A percentile compares a stretch with the other conserved stretches of the same genome.
Evolutionary conservation across 2,113 vertebrate genomes (phyloP).

Genomic region (Clarias gariepinus): DNA sequence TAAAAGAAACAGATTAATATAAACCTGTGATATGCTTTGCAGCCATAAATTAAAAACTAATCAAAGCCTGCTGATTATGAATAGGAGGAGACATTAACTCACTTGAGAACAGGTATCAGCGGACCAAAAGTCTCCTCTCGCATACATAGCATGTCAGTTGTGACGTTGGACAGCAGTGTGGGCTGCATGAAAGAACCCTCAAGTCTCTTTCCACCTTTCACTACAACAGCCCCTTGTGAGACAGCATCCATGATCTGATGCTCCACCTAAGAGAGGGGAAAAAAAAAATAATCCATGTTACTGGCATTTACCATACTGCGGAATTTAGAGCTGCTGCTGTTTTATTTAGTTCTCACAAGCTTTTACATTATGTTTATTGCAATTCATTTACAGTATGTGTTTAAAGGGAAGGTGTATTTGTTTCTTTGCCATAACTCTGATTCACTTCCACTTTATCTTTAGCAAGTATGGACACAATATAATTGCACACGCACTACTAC

Average conservation of each 20-base stretch:
- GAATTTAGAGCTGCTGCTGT: neutral
- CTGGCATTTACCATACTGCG: neutral
- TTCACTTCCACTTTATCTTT: neutral
- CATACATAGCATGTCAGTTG: conserved; percentile 85
- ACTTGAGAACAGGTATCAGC: conserved; percentile 90
- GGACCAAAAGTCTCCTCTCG: conserved; percentile 93
- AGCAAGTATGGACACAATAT: neutral
- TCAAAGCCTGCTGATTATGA: neutral
- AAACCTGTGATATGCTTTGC: neutral
- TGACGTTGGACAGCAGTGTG: conserved; percentile 85
- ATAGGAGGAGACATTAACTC: conserved; percentile 43
- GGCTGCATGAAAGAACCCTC: conserved; percentile 89
- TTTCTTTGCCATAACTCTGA: neutral
- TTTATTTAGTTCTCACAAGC: neutral
- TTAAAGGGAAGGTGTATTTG: neutral
- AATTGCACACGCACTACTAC: neutral
- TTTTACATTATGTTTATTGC: neutral
- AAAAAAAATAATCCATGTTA: neutral
- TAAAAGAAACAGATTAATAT: neutral
- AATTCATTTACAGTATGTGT: neutral
- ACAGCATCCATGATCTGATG: conserved; percentile 85
- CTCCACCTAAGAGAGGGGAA: conserved; percentile 75
- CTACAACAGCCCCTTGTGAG: conserved; percentile 80
- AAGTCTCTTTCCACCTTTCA: conserved; percentile 86
- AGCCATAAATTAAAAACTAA: neutral